Percentiles rank a stretch among this genome's conserved stretches.
These are phyloP conservation scores for Melanotaenia duboulayi DNA, from an alignment of 2,113 vertebrate genomes.

Conservation along the genomic window DNA sequence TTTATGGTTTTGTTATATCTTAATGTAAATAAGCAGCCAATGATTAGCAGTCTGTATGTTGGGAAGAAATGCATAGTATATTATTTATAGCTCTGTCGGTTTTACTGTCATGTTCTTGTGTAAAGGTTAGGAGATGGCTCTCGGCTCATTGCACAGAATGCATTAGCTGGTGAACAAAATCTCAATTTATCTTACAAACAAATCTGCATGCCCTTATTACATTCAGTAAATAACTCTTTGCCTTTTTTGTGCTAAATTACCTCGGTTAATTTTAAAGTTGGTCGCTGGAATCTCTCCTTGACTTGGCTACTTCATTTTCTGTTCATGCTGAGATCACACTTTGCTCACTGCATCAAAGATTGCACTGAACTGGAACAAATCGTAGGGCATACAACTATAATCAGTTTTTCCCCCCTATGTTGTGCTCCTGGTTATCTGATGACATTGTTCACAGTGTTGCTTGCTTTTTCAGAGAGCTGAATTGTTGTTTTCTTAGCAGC, in stretches of 20 bases:
- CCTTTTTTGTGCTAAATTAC: conserved; percentile 67
- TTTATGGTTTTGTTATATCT: conserved; percentile 35
- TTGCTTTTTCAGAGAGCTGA: conserved; percentile 41
- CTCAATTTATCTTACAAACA: conserved; percentile 25
- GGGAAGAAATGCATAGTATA: conserved; percentile 39
- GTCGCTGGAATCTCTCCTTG: conserved; percentile 37
- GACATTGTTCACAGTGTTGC: conserved; percentile 36
- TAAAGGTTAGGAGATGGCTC: conserved; percentile 26
- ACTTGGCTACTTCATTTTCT: conserved; percentile 50
- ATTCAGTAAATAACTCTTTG: conserved; percentile 50
- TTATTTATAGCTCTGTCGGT: conserved; percentile 49
- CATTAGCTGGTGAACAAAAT: conserved; percentile 30
- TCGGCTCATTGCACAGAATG: conserved; percentile 40
- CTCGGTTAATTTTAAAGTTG: conserved; percentile 58
- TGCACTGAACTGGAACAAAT: neutral
- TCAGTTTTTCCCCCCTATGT: neutral
- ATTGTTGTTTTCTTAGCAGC: conserved; percentile 69
- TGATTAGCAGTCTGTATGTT: conserved; percentile 53
- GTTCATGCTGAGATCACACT: too few relatives aligned
- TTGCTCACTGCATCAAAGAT: neutral
- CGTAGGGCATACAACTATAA: neutral
- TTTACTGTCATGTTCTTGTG: conserved; percentile 44
- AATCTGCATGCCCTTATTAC: conserved; percentile 32
- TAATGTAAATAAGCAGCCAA: conserved; percentile 47
- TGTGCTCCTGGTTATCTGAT: conserved; percentile 22